Conservation (phyloP, 2,888 invertebrate genomes). For the Tortricodes alternella region DNA sequence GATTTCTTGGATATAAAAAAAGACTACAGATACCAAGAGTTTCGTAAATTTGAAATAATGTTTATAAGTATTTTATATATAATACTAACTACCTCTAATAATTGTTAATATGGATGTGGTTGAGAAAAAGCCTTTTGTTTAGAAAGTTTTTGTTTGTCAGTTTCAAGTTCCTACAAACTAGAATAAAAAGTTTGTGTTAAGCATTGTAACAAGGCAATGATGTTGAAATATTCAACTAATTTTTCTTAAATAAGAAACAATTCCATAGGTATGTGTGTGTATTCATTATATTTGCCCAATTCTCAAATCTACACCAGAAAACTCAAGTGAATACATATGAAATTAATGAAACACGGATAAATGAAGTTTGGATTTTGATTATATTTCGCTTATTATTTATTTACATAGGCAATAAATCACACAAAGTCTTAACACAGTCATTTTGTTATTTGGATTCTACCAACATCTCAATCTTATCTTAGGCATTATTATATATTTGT, state of each 20-base stretch:
- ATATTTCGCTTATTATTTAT: slow-evolving; percentile 29
- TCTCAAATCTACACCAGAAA: too few species aligned
- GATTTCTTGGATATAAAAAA: not conserved
- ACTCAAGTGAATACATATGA: not conserved
- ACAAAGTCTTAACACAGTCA: slow-evolving; percentile 20
- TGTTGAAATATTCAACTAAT: slow-evolving; percentile 6
- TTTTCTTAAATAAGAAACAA: slow-evolving; percentile 27
- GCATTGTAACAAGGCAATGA: not conserved
- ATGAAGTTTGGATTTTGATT: slow-evolving; percentile 15
- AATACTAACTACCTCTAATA: too few species aligned
- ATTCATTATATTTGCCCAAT: not conserved
- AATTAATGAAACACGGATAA: not conserved
- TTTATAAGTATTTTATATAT: too few species aligned
- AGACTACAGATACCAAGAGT: too few species aligned
- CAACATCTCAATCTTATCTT: not conserved
- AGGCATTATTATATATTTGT: slow-evolving; percentile 8
- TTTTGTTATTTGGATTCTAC: slow-evolving; percentile 18
- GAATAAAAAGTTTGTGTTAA: not conserved
- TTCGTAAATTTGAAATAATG: too few species aligned
- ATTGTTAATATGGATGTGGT: too few species aligned
- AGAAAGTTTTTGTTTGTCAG: too few species aligned
- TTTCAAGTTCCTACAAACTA: not conserved
- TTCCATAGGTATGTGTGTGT: slow-evolving; percentile 12
- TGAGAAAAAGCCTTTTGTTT: too few species aligned
- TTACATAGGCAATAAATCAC: slow-evolving; percentile 26